Conservation (phyloP, 35 echinoderm and acorn worm species). For the Amphiura filiformis region DNA sequence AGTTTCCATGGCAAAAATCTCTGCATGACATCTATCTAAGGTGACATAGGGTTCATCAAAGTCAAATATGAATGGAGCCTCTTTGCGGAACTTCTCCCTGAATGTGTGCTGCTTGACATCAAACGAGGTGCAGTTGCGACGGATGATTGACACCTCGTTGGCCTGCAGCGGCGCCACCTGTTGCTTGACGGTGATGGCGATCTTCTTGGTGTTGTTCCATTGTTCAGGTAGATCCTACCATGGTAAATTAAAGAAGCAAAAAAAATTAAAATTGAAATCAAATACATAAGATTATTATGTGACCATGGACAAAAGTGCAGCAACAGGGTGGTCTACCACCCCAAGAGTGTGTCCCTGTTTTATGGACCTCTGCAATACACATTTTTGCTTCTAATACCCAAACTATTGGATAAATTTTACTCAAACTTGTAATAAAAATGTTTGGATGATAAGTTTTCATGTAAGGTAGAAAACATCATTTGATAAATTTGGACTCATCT, state of each 20-base stretch:
- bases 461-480: too few relatives aligned
- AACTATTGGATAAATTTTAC: too few relatives aligned
- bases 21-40: conserved; percentile 61
- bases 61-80: conserved; percentile 84
- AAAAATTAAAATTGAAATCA: too few relatives aligned
- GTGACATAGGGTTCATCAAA: conserved; percentile 73
- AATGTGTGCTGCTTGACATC: conserved; percentile 95
- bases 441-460: too few relatives aligned
- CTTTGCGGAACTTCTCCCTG: conserved; percentile 85
- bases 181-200: conserved; percentile 93
- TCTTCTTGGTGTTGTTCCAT: conserved; percentile 99
- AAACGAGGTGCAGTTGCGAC: conserved; percentile 90
- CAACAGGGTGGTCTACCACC: too few relatives aligned
- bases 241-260: too few relatives aligned
- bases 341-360: too few relatives aligned
- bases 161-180: conserved; percentile 98
- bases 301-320: neutral
- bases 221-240: conserved; percentile 92
- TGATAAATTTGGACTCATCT: too few relatives aligned
- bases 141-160: conserved; percentile 96
- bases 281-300: neutral
- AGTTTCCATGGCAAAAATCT: conserved; percentile 83
- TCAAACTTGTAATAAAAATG: too few relatives aligned
- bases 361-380: too few relatives aligned
- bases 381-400: too few relatives aligned